Conservation (phyloP, 2,113 vertebrate species). For the Empidonax traillii region DNA sequence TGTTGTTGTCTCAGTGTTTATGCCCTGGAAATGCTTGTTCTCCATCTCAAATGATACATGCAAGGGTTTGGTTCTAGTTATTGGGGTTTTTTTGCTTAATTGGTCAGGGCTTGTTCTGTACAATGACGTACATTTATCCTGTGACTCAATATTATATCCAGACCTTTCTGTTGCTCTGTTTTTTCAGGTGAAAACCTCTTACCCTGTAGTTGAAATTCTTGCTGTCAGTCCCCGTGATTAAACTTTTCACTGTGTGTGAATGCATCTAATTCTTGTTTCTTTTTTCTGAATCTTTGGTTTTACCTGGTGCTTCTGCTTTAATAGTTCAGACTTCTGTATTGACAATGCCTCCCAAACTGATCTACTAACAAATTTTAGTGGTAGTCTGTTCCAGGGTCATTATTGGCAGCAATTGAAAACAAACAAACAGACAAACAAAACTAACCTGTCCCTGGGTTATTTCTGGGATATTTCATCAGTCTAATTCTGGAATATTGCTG, state of each 20-base stretch:
- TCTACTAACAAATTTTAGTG: fast-evolving
- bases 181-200: neutral
- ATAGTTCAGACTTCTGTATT: neutral
- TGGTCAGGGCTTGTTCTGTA: neutral
- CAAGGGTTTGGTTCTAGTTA: neutral
- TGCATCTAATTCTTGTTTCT: neutral
- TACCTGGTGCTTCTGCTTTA: neutral
- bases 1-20: neutral
- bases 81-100: fast-evolving
- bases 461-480: neutral
- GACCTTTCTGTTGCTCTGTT: neutral
- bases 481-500: neutral
- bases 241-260: neutral
- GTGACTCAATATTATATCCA: neutral
- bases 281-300: neutral
- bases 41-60: neutral
- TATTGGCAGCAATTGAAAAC: neutral
- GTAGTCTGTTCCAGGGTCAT: neutral
- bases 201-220: neutral
- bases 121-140: fast-evolving
- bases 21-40: neutral
- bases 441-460: neutral
- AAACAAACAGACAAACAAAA: neutral
- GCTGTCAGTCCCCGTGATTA: neutral
- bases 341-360: neutral